These are phyloP conservation scores for Drosophila orosa DNA, from an alignment of 1,140 invertebrate species.

Conservation along the genomic window DNA sequence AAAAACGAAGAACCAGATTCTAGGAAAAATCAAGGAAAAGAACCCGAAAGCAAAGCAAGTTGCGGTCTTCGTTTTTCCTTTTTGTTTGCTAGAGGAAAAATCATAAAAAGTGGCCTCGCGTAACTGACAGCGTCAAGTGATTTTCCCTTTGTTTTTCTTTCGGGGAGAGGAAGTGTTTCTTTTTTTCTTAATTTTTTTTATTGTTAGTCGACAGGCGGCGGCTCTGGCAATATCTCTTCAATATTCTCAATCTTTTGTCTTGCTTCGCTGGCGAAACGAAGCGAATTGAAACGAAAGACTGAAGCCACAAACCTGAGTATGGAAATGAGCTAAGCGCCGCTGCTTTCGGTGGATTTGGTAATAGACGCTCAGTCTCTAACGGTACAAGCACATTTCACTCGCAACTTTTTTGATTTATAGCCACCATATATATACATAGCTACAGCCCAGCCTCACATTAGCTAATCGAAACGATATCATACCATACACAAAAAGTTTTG, in stretches of 20 bases:
- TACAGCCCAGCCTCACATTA: constrained; percentile 51
- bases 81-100: constrained; percentile 51
- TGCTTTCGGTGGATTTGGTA: constrained; percentile 63
- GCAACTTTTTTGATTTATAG: constrained; percentile 66
- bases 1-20: constrained; percentile 19
- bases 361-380: constrained; percentile 43
- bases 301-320: constrained; percentile 56
- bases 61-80: constrained; percentile 43
- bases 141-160: constrained; percentile 44
- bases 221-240: constrained; percentile 20
- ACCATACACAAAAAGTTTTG: constrained; percentile 38
- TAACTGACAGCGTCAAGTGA: constrained; percentile 73
- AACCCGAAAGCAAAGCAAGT: constrained; percentile 34
- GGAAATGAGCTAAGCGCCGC: constrained; percentile 48
- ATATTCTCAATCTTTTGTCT: constrained; percentile 52
- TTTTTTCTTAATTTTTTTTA: constrained; percentile 14
- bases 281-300: constrained; percentile 72
- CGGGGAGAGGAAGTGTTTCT: constrained; percentile 32
- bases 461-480: constrained; percentile 67
- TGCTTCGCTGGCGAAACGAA: constrained; percentile 50
- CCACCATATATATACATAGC: not conserved
- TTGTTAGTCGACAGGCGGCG: constrained; percentile 24
- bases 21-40: constrained; percentile 45
- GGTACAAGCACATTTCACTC: constrained; percentile 54
- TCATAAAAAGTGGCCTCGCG: constrained; percentile 58